Percentiles rank a stretch among this genome's conserved stretches.
Conservation (phyloP, 1,140 invertebrate genomes). For the Calliopsis andreniformis region DNA sequence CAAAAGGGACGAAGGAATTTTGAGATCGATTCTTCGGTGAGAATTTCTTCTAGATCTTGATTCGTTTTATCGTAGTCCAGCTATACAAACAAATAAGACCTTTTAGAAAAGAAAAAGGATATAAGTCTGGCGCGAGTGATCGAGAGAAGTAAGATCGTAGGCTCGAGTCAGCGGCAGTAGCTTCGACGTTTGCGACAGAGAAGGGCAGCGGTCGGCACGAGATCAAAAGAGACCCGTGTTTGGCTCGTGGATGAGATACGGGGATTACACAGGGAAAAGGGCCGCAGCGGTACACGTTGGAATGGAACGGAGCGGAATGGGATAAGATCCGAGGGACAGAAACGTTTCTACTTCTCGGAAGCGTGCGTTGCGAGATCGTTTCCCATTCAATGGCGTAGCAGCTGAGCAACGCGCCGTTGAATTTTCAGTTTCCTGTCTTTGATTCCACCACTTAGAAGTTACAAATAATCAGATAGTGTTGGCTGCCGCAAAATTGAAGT, state of each 20-base stretch:
- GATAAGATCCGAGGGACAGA: constrained; percentile 40
- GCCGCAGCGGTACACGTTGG: constrained; percentile 11
- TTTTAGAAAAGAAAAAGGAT: constrained; percentile 5
- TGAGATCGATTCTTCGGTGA: too few species aligned
- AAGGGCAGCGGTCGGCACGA: constrained; percentile 30
- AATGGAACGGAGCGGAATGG: constrained; percentile 43
- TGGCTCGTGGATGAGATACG: constrained; percentile 40
- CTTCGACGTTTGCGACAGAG: constrained; percentile 16
- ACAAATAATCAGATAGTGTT: too few species aligned
- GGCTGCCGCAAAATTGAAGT: too few species aligned
- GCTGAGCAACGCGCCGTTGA: background rate
- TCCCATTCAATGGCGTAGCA: constrained; percentile 63
- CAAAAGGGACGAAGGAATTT: background rate
- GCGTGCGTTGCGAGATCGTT: constrained; percentile 45
- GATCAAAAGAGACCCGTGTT: constrained; percentile 56
- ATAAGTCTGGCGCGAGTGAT: background rate
- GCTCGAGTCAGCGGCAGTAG: background rate
- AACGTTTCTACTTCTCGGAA: constrained; percentile 63
- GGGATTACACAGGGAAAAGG: constrained; percentile 30
- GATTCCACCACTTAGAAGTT: background rate
- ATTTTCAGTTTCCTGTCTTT: background rate
- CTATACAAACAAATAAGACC: background rate
- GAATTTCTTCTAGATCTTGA: background rate
- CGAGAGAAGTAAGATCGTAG: background rate
- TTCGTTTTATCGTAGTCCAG: background rate